phyloP scores from a whole-genome alignment of 2,797 vertebrate genomes.

The Pampus argenteus region DNA sequence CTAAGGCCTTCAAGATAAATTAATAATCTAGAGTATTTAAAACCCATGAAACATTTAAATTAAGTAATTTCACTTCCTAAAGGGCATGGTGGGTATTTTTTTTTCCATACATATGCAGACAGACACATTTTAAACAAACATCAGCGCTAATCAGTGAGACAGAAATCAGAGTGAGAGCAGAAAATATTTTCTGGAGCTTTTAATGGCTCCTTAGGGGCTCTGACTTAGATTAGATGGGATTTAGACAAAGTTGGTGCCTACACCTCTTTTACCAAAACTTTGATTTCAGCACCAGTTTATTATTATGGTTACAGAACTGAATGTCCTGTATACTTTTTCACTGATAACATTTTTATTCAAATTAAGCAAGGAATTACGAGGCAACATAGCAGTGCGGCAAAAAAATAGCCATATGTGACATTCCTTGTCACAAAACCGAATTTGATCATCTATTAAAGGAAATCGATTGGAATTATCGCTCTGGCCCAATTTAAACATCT shows the following conservation, averaged over 20 bases:
- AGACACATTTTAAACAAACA: slow-evolving; percentile 80
- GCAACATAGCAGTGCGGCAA: slow-evolving; percentile 11
- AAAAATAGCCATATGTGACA: slow-evolving; percentile 29
- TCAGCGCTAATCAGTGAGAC: slow-evolving; percentile 80
- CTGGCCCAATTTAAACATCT: slow-evolving; percentile 76
- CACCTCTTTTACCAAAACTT: slow-evolving; percentile 60
- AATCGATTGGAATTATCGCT: slow-evolving; percentile 73
- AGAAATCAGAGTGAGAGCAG: slow-evolving; percentile 75
- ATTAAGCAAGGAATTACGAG: slow-evolving; percentile 17
- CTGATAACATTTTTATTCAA: slow-evolving; percentile 21
- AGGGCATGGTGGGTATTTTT: slow-evolving; percentile 81
- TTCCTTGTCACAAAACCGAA: slow-evolving; percentile 44
- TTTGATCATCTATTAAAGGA: slow-evolving; percentile 70
- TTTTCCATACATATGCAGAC: slow-evolving; percentile 77
- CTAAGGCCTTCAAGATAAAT: slow-evolving; percentile 85
- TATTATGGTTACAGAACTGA: slow-evolving; percentile 26
- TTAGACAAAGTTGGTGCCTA: slow-evolving; percentile 70
- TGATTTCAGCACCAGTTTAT: slow-evolving; percentile 46
- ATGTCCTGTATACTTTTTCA: slow-evolving; percentile 30
- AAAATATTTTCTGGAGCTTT: slow-evolving; percentile 73
- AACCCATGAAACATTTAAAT: slow-evolving; percentile 88
- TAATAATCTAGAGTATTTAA: slow-evolving; percentile 87
- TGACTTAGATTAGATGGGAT: slow-evolving; percentile 78
- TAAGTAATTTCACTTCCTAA: slow-evolving; percentile 86
- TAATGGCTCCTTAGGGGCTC: slow-evolving; percentile 70